Conservation (phyloP, 2,888 invertebrate genomes). For the Eurytoma adleriae region DNA sequence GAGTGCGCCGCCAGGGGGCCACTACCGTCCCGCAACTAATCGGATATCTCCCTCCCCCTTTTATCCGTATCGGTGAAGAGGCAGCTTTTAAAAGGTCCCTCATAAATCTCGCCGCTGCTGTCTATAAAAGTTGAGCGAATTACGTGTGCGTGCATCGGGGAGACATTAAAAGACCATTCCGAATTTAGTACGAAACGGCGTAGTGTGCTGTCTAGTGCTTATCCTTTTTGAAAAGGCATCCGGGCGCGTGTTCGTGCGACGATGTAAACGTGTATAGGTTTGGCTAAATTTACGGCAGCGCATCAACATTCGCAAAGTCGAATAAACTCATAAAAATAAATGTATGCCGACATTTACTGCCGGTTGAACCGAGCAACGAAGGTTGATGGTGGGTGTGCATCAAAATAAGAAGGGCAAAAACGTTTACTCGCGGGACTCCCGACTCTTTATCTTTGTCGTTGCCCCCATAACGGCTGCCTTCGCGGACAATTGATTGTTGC, state of each 20-base stretch:
- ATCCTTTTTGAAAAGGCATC: no score
- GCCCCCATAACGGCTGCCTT: conserved; percentile 3
- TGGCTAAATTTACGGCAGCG: no score
- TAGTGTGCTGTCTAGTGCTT: no score
- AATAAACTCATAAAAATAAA: conserved; percentile 24
- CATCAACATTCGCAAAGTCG: not conserved
- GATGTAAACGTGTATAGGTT: not conserved
- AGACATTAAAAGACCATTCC: conserved; percentile 29
- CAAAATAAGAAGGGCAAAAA: conserved; percentile 2
- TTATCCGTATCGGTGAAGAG: conserved; percentile 45
- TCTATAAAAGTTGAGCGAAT: conserved; percentile 70
- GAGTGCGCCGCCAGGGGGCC: not conserved
- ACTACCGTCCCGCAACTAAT: not conserved
- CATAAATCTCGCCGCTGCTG: conserved; percentile 66
- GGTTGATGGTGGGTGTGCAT: not conserved
- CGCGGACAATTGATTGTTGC: conserved; percentile 30
- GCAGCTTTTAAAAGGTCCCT: conserved; percentile 65
- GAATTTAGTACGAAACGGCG: not conserved
- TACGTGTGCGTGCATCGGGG: not conserved
- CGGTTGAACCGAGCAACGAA: not conserved
- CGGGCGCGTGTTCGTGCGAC: no score
- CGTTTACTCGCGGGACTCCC: conserved; percentile 2
- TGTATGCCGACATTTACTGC: conserved; percentile 24
- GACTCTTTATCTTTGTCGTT: not conserved
- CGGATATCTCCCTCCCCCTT: not conserved